Base-by-base conservation (phyloP, 2,113 vertebrate genomes). In the Donacobius atricapilla region DNA sequence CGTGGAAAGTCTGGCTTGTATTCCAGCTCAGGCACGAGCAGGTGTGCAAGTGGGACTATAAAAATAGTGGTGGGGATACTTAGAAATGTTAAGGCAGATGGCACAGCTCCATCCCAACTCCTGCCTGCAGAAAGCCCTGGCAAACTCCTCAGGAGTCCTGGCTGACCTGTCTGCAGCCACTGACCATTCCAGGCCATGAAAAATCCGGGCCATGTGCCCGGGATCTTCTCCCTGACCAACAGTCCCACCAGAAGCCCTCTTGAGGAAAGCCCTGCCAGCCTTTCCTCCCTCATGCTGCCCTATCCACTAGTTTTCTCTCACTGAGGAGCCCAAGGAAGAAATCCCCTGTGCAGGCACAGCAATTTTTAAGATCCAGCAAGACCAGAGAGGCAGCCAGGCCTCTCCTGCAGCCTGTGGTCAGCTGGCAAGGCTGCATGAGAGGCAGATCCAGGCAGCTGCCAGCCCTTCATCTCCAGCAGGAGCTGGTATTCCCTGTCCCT, bases 331-430 rank as follows among this genome's bases (percentile, higher is more conserved):
- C 58, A 37, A 19, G 13, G 44, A 58, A 73, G 42, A 45, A 71
- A 11, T 24, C 11, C 1, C 16, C 22, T 0, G 0, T 8, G 10
- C 33, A 63, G 51, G 13, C 22, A 60, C 14, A 51, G 28, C 1
- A 12, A 18, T 78, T 64, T 92, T 90, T 33, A 40, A 79, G 33
- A 54, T 48, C 47, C 23, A 50, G 6, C 0, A 7, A 58, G 9
- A 40, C 15, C 6, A 90, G 30, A 3, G 3, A 90, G 79, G 83
- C 72, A 45, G 39, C 6, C 72, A 83, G n/a, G 44, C 14, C 19
- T 73, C 35, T 96, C 65, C 57, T 83, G 69, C 61, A 70, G 83
- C 39, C 65, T 4, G 4, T 0, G 4, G 42, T 20, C 7, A 16
- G 48, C 56, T 64, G 68, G 63, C 24, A 57, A 51, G 61, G 47